Base-by-base conservation (phyloP, 2,888 invertebrate species). In the Cremastinae sp. region DNA sequence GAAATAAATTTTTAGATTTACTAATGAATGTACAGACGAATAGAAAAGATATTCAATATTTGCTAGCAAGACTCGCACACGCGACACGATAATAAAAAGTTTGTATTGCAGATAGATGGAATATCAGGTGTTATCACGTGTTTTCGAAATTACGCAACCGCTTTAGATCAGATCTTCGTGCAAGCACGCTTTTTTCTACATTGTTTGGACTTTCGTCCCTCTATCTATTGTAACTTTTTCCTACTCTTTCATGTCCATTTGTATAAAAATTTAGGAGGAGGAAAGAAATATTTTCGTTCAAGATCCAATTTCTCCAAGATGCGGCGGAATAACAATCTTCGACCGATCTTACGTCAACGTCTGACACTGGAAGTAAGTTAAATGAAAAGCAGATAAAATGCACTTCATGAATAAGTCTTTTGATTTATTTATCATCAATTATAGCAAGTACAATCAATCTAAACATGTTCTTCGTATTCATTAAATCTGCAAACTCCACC, bases 371-470 rank as follows among this genome's bases (percentile, higher is more conserved):
- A 28, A 28, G 28, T 28, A 28, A 2, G 28, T 28, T 28, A 2
- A 28, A 28, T 28, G 5, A 28, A 28, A 28, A 28, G 28, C 28
- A 28, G 35, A 35, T 10, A 47, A 14, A 16, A 61, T 14, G 8
- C 47, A 56, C 43, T 39, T 58, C 49, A 12, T 51, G 22, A 64
- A 70, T 51, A 66, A 66, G 65, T 68, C 51, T n/a, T 73, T 72
- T 14, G 10, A 49, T 72, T 64, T 55, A 51, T 75, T 72, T 66
- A 61, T 66, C 66, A 43, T 72, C 47, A 73, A 62, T 73, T 53
- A 59, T 64, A 64, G 9, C 68, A 72, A 73, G 76, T 76, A 76
- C 76, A 76, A 58, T 58, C 73, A 68, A 39, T 53, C 73, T 69
- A 73, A 16, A 61, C 69, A 71, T 14, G 53, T 64, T 64, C 45